A percentile compares a stretch with the other conserved stretches of the same genome.
Evolutionary conservation across 2,888 invertebrate genomes (phyloP).

Genomic region (Nipponacmea schrenckii): DNA sequence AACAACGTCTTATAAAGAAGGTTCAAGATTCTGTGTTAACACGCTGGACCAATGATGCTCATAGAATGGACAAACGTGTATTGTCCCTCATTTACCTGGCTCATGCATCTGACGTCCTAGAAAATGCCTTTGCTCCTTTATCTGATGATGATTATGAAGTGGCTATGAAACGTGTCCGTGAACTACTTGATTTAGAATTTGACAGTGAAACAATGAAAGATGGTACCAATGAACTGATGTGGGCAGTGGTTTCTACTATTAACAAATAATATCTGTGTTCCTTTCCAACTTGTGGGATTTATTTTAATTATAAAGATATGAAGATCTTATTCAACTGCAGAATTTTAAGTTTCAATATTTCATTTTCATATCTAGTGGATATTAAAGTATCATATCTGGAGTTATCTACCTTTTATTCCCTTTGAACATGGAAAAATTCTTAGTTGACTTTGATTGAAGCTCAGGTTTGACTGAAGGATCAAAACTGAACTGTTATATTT

Average conservation of each 20-base stretch:
- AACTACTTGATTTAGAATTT: conserved; percentile 94
- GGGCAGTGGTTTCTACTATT: conserved; percentile 99
- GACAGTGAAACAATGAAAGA: conserved; percentile 92
- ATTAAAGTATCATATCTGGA: too few species aligned
- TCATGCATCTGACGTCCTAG: conserved; percentile 97
- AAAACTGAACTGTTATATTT: too few species aligned
- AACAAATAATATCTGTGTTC: conserved; percentile 77
- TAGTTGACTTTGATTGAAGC: too few species aligned
- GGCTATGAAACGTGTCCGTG: conserved; percentile 96
- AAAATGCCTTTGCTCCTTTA: conserved; percentile 98
- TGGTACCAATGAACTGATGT: conserved; percentile 82
- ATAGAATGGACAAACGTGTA: conserved; percentile 95
- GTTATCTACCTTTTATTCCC: too few species aligned
- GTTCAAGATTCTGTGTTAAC: conserved; percentile 97
- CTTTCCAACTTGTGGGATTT: neutral
- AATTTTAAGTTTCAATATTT: too few species aligned
- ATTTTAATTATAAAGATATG: conserved; percentile 4
- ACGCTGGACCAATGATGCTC: conserved; percentile 95
- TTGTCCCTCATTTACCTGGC: conserved; percentile 93
- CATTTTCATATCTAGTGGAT: too few species aligned
- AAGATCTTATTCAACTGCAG: neutral
- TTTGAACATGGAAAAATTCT: too few species aligned
- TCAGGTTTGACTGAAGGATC: too few species aligned
- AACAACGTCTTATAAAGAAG: conserved; percentile 91
- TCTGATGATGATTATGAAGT: conserved; percentile 95